phyloP scores from a whole-genome alignment of 1,140 invertebrate species.

The Whitmania pigra region DNA sequence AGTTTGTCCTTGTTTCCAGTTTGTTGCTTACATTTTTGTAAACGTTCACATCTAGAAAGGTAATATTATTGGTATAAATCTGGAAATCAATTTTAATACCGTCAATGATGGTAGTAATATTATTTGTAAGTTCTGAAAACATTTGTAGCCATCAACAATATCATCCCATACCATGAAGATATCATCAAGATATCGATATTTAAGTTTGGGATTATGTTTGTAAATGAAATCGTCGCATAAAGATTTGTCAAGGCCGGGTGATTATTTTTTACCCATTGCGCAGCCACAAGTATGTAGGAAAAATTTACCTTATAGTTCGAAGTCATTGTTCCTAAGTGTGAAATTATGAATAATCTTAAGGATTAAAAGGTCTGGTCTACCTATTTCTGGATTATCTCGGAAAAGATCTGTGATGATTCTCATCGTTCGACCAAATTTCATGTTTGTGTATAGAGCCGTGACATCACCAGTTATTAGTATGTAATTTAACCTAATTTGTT shows the following conservation, averaged over 20 bases:
- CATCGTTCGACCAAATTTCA: not conserved
- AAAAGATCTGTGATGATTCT: not conserved
- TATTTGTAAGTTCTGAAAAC: not conserved
- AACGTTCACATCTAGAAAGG: not conserved
- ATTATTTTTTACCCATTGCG: slow-evolving; percentile 7
- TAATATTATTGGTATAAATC: not conserved
- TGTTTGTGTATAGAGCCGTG: not conserved
- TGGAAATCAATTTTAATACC: not conserved
- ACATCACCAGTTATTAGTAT: slow-evolving; percentile 12
- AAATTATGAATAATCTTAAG: not conserved
- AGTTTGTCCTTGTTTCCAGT: not conserved
- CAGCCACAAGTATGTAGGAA: not conserved
- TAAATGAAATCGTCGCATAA: not conserved
- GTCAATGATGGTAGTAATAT: not conserved
- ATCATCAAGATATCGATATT: slow-evolving; percentile 3
- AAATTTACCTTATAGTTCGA: not conserved
- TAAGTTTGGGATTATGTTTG: not conserved
- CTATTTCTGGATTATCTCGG: not conserved
- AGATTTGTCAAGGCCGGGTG: slow-evolving; percentile 6
- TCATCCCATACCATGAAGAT: not conserved
- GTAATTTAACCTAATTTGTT: too few species aligned
- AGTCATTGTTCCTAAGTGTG: slow-evolving; percentile 6
- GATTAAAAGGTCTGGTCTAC: not conserved
- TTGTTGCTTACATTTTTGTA: not conserved
- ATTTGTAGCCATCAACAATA: too few species aligned